Evolutionary conservation across 2,113 vertebrate species (phyloP).

Genomic region (Chelonoidis abingdonii): DNA sequence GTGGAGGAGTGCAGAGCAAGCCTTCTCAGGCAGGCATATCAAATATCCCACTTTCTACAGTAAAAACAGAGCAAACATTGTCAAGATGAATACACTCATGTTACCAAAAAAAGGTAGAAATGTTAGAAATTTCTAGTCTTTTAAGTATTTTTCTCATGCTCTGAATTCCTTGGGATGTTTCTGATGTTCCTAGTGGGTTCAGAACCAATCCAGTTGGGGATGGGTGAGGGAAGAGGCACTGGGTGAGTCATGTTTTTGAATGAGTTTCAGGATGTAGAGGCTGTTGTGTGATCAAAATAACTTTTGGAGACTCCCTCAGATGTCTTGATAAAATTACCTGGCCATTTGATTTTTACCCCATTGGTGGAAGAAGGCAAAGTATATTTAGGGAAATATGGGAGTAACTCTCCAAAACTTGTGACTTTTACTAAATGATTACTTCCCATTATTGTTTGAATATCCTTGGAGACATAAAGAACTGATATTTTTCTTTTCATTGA

Average conservation of each 20-base stretch:
- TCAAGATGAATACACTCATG: background rate
- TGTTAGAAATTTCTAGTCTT: background rate
- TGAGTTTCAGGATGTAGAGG: background rate
- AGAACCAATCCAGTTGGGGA: background rate
- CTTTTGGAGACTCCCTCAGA: background rate
- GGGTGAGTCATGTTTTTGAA: background rate
- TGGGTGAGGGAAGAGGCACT: background rate
- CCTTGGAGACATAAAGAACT: background rate
- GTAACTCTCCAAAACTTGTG: background rate
- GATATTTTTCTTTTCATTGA: background rate
- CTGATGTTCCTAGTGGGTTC: background rate
- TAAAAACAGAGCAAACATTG: background rate
- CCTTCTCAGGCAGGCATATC: background rate
- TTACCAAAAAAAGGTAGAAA: background rate
- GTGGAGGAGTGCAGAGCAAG: background rate
- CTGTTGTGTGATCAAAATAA: background rate
- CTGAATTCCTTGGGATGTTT: background rate
- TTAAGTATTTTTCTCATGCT: background rate
- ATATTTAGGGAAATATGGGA: background rate
- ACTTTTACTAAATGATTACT: background rate
- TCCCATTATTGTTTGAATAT: background rate
- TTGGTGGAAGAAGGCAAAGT: background rate
- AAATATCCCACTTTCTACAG: background rate
- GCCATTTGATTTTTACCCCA: conserved; percentile 3
- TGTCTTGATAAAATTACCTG: background rate